phyloP scores from a whole-genome alignment of 2,113 vertebrate genomes.

The Larimichthys crocea region DNA sequence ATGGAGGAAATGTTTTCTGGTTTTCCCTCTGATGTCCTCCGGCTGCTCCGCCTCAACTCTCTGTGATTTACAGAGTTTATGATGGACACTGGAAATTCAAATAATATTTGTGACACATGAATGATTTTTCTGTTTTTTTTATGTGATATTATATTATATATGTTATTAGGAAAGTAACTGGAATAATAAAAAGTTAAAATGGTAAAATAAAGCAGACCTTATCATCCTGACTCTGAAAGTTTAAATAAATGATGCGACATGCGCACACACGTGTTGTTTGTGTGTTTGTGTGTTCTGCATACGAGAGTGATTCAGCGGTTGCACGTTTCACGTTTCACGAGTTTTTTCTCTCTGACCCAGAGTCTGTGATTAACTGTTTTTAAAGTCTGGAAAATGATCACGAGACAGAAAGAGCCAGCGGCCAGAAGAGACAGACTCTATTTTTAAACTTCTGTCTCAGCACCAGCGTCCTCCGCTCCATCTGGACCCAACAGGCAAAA shows the following conservation, averaged over 20 bases:
- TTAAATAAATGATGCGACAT: slow-evolving; percentile 8
- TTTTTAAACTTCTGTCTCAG: slow-evolving; percentile 53
- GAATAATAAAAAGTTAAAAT: background rate
- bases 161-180: slow-evolving; percentile 2
- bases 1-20: too few species aligned
- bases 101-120: background rate
- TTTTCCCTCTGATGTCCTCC: too few species aligned
- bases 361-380: slow-evolving; percentile 52
- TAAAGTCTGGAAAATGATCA: slow-evolving; percentile 51
- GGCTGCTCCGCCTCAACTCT: too few species aligned
- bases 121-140: background rate
- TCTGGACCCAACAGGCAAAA: slow-evolving; percentile 1
- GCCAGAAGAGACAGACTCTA: slow-evolving; percentile 52
- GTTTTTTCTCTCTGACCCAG: slow-evolving; percentile 11
- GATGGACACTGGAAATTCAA: background rate
- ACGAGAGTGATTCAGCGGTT: slow-evolving; percentile 44
- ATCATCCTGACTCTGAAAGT: background rate
- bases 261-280: background rate
- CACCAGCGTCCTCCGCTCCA: slow-evolving; percentile 25
- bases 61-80: too few species aligned
- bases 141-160: background rate
- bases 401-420: slow-evolving; percentile 43
- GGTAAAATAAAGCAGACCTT: background rate
- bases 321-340: slow-evolving; percentile 44
- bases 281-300: slow-evolving; percentile 21